Evolutionary conservation across 2,797 vertebrate genomes (phyloP).

Genomic region (Mus caroli): DNA sequence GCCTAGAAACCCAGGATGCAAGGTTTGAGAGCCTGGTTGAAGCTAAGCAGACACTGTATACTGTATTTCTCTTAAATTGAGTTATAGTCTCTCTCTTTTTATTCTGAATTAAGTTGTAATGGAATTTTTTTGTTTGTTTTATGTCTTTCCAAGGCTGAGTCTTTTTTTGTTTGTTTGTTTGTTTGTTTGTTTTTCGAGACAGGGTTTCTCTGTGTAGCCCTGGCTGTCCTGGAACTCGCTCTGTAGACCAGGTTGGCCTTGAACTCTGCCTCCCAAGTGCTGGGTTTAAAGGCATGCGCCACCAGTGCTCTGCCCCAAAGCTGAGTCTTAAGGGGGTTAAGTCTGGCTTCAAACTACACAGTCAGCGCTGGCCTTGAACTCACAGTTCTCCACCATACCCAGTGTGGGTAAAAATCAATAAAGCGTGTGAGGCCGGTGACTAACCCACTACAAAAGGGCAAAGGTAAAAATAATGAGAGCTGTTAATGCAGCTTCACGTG

Average conservation of each 20-base stretch:
- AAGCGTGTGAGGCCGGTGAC: constrained; percentile 12
- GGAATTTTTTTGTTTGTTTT: not conserved
- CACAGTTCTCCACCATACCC: not conserved
- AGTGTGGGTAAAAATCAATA: not conserved
- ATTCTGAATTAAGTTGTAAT: not conserved
- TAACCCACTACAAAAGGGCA: not conserved
- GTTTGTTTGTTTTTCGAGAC: no score
- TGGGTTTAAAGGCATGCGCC: no score
- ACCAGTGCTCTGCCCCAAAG: no score
- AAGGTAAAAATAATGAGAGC: not conserved
- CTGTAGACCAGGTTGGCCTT: no score
- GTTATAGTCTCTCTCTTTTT: not conserved
- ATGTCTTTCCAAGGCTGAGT: not conserved
- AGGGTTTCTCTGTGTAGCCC: no score
- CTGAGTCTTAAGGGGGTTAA: not conserved
- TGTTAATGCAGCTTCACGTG: not conserved
- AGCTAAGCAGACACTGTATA: not conserved
- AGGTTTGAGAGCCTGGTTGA: not conserved
- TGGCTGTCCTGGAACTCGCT: no score
- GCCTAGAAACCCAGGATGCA: not conserved
- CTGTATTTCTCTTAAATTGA: constrained; percentile 50
- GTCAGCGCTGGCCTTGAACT: not conserved
- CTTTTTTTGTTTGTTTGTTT: not conserved
- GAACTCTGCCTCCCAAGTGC: no score
- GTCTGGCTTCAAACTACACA: not conserved